Base-by-base conservation (phyloP, 2,797 vertebrate species). In the Dermochelys coriacea region DNA sequence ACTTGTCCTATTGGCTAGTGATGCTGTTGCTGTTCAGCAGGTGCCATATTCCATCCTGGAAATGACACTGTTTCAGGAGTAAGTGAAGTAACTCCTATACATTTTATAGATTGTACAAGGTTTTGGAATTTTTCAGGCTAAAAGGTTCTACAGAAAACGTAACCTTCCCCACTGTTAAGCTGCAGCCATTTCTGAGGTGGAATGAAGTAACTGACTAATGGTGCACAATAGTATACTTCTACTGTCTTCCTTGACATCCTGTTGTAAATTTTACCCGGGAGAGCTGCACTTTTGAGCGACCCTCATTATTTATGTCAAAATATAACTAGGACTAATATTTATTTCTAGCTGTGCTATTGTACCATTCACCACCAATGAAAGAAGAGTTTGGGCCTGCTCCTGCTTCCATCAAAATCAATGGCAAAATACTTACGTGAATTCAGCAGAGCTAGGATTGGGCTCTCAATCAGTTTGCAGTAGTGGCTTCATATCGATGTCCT, bases 381-480 rank as follows among this genome's bases (percentile, higher is more conserved):
- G 49, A 91, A 23, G 50, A 87, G 74, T 16, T 77, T 29, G 27
- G 45, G 15, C 25, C 41, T 19, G 74, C 92, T 61, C 57, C 10
- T 88, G 41, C 41, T 83, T 49, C 64, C 51, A 79, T 85, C 88
- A 95, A 88, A 92, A 77, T 52, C 80, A 82, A 49, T 51, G 25
- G 57, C 71, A 93, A 91, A 93, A 96, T 52, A 89, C 31, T 75
- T 37, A 74, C 29, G 83, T 93, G 74, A 89, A 95, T 86, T 41
- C 80, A 85, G 5, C 1, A 1, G 68, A 85, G 90, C 34, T 41
- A 87, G 84, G 86, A 93, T 82, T 87, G 54, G 54, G 54, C 47
- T 54, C 91, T 86, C 92, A 84, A 94, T 88, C 34, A 84, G 41
- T n/a, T 96, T 90, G 93, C 47, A 83, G 34, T 74, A 95, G 93